A percentile compares a stretch with the other conserved stretches of the same genome.
These are phyloP conservation scores for Riparia riparia DNA, from an alignment of 2,113 vertebrate species.

Conservation along the genomic window DNA sequence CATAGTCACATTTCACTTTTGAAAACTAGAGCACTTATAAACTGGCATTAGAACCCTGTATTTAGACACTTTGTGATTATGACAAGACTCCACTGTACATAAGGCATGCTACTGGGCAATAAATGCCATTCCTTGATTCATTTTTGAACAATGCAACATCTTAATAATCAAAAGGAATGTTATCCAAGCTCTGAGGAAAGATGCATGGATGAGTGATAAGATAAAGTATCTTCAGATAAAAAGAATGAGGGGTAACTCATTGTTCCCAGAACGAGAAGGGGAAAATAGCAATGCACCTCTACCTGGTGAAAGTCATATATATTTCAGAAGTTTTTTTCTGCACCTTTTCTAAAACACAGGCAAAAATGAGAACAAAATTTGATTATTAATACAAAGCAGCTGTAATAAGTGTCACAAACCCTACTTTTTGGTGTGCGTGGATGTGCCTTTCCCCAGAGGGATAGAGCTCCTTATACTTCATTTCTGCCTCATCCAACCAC, in stretches of 20 bases:
- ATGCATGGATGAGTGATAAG: not conserved
- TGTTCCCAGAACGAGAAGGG: not conserved
- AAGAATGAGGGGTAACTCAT: not conserved
- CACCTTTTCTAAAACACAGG: not conserved
- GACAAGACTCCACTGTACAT: not conserved
- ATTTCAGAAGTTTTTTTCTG: not conserved
- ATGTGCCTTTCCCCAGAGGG: not conserved
- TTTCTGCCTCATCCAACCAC: not conserved
- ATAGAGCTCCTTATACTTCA: not conserved
- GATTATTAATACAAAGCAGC: not conserved
- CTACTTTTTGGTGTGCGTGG: not conserved
- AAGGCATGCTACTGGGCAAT: not conserved
- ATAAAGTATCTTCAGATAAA: conserved; percentile 9
- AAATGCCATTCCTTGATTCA: not conserved
- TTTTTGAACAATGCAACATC: not conserved
- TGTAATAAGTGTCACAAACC: not conserved
- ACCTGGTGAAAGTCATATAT: not conserved
- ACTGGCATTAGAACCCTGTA: not conserved
- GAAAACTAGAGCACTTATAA: not conserved
- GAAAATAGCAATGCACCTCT: not conserved
- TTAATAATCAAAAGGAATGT: conserved; percentile 39
- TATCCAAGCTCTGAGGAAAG: conserved; percentile 36
- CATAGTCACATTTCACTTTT: not conserved
- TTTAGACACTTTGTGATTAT: not conserved
- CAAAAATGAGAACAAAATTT: not conserved